phyloP scores from a whole-genome alignment of 2,113 vertebrate species.

The Leptobrachium ailaonicum region DNA sequence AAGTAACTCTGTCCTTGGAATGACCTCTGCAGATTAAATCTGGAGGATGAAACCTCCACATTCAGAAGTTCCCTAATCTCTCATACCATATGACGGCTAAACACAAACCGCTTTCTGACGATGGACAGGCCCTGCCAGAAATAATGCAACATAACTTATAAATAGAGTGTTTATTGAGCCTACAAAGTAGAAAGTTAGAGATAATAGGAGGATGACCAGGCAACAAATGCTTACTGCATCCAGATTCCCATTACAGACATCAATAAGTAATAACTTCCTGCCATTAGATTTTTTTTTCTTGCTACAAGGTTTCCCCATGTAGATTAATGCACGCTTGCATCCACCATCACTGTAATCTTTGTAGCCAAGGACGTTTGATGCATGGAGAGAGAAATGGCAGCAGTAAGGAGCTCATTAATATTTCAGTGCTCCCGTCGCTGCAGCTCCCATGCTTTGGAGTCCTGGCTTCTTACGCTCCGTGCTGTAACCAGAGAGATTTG shows the following conservation, averaged over 20 bases:
- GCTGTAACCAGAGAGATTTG: slow-evolving; percentile 21
- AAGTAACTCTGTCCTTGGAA: background rate
- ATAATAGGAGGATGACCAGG: slow-evolving; percentile 8
- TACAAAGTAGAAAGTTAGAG: slow-evolving; percentile 8
- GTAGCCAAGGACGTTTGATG: slow-evolving; percentile 32
- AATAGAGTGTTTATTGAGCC: background rate
- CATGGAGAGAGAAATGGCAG: slow-evolving; percentile 5
- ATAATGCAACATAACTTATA: background rate
- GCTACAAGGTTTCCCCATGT: slow-evolving; percentile 16
- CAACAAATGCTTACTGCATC: slow-evolving; percentile 4
- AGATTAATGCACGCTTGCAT: background rate
- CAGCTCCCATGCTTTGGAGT: slow-evolving; percentile 11
- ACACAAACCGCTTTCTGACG: slow-evolving; percentile 5
- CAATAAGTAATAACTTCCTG: slow-evolving; percentile 45
- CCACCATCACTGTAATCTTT: background rate
- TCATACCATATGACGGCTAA: background rate
- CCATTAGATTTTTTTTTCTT: slow-evolving; percentile 15
- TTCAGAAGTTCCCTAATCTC: background rate
- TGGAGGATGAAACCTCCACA: background rate
- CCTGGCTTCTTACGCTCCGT: slow-evolving; percentile 27
- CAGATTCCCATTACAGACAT: slow-evolving; percentile 32
- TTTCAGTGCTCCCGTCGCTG: slow-evolving; percentile 38
- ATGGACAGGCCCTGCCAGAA: background rate
- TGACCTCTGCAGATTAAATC: slow-evolving; percentile 2
- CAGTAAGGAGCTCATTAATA: slow-evolving; percentile 37